These are phyloP conservation scores for Drosophila longiperda DNA, from an alignment of 2,888 invertebrate species.

Conservation along the genomic window DNA sequence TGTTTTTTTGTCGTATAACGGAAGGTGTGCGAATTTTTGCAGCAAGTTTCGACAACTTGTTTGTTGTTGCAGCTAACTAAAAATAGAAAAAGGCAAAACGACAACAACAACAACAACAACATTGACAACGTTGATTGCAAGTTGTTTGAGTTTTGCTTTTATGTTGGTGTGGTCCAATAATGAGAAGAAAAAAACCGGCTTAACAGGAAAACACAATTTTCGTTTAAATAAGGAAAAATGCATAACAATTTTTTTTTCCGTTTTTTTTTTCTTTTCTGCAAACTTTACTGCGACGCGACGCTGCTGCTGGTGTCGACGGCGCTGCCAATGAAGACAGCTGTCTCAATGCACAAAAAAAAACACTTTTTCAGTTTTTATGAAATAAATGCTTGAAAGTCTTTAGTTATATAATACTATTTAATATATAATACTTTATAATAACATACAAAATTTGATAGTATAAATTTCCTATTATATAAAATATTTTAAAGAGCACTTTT, in stretches of 20 bases:
- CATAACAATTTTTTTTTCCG: conserved; percentile 50
- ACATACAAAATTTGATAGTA: no score
- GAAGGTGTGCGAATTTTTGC: conserved; percentile 66
- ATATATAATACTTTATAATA: not conserved
- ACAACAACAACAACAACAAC: conserved; percentile 31
- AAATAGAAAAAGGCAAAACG: conserved; percentile 58
- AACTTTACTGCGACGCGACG: conserved; percentile 17
- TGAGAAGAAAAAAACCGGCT: conserved; percentile 72
- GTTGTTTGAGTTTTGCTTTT: conserved; percentile 69
- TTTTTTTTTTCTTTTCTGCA: conserved; percentile 10
- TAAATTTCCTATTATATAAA: no score
- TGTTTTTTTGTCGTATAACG: conserved; percentile 44
- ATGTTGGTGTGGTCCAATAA: conserved; percentile 72
- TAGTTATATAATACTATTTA: not conserved
- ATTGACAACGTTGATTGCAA: conserved; percentile 66
- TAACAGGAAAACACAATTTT: conserved; percentile 77
- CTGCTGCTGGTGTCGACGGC: not conserved
- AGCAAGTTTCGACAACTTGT: conserved; percentile 56
- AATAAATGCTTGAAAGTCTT: not conserved
- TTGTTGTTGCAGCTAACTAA: conserved; percentile 62
- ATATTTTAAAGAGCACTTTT: no score
- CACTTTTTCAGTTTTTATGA: not conserved
- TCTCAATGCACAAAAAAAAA: not conserved
- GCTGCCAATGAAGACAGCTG: conserved; percentile 7
- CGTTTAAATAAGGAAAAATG: conserved; percentile 74